Evolutionary conservation across 2,888 invertebrate species (phyloP).

Genomic region (Teleiodes luculella): DNA sequence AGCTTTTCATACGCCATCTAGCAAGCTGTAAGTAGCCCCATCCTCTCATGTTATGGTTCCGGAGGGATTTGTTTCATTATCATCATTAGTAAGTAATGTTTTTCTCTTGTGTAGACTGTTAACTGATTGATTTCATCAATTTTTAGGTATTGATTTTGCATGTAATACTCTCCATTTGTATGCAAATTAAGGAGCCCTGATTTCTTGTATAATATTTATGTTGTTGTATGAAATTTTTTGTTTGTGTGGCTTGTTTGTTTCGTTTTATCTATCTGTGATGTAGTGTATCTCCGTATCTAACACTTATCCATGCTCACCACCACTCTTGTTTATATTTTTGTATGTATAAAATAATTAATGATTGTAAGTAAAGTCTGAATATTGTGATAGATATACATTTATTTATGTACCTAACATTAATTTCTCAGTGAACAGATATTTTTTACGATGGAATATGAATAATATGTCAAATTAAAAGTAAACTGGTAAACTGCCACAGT

Average conservation of each 20-base stretch:
- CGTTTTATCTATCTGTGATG: constrained; percentile 50
- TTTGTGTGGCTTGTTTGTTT: not conserved
- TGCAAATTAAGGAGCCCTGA: not conserved
- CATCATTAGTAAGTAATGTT: not conserved
- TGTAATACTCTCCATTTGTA: constrained; percentile 2
- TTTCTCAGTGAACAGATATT: constrained; percentile 27
- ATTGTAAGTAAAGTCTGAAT: constrained; percentile 56
- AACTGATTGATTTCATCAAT: constrained; percentile 12
- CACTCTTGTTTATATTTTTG: constrained; percentile 39
- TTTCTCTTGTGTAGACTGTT: not conserved
- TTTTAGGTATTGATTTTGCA: constrained; percentile 11
- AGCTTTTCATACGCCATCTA: too few relatives aligned
- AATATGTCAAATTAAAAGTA: constrained; percentile 27
- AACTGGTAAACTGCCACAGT: constrained; percentile 15
- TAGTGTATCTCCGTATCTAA: constrained; percentile 33
- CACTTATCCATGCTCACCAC: constrained; percentile 32
- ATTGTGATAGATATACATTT: constrained; percentile 60
- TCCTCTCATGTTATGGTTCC: too few relatives aligned
- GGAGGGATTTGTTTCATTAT: not conserved
- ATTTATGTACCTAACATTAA: constrained; percentile 44
- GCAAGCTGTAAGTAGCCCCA: too few relatives aligned
- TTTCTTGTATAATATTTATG: not conserved
- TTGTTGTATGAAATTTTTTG: not conserved
- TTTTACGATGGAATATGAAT: constrained; percentile 25
- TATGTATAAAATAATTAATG: constrained; percentile 42